Base-by-base conservation (phyloP, 30 jellyfish, hydroid and myxozoan genomes). In the Rhopilema esculentum region DNA sequence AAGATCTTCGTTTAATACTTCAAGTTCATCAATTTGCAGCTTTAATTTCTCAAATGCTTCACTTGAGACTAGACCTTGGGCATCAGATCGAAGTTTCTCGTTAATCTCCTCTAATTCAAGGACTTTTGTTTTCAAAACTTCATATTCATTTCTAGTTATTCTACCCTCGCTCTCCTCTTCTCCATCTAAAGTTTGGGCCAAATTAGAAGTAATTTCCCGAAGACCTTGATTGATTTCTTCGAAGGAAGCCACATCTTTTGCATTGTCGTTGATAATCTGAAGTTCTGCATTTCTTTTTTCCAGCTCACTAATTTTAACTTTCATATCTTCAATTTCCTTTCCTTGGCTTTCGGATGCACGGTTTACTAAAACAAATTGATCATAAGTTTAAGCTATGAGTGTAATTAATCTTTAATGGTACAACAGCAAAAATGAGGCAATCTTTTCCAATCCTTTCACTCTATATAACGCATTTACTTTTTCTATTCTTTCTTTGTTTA, bases 261-360 rank as follows among this genome's bases (percentile, higher is more conserved):
- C 72, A 63, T n/a, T n/a, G n/a, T n/a, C n/a, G n/a, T n/a, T n/a
- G n/a, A n/a, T n/a, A n/a, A n/a, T n/a, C n/a, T n/a, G n/a, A n/a
- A 63, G 72, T 30, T 71, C 82, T 30, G 26, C 82, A 30, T 71
- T 71, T 2, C 6, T 40, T 40, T 40, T 40, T 40, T 2, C 57
- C 57, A 40, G 12, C 57, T 40, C 76, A 4, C 25, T 25, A 9
- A 77, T 77, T 24, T 23, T 17, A 32, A 21, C 29, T 31, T 23
- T 31, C 89, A 79, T 24, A 4, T 49, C 23, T 29, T 79, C 89
- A 31, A 52, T 62, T 49, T 79, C 80, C 0, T 63, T 63, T 21
- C 30, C 49, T 6, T 40, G 57, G 9, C 6, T 40, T 12, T 40
- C 57, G 12, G 57, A 2, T 40, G 57, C 12, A 12, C 57, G 57